A percentile compares a stretch with the other conserved stretches of the same genome.
phyloP scores from a whole-genome alignment of 1,140 invertebrate genomes.

The Drosophila pseudoananassae region DNA sequence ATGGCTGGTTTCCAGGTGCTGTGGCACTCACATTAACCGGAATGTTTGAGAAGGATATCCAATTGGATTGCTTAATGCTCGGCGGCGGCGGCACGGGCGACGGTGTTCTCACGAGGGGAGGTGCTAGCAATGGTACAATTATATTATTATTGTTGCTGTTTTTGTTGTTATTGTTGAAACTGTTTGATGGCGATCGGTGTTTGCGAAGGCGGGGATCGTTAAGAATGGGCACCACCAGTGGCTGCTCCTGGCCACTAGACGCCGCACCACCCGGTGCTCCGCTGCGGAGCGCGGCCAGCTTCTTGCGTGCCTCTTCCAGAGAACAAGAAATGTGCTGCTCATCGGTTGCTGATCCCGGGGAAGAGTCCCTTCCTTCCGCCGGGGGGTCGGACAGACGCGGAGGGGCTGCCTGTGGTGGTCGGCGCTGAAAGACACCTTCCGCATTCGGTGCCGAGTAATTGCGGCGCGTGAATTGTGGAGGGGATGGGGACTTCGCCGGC shows the following conservation, averaged over 20 bases:
- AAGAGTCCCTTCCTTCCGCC: no score
- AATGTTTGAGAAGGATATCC: not conserved
- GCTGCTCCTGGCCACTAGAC: not conserved
- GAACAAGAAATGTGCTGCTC: not conserved
- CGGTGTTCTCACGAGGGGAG: not conserved
- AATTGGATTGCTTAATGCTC: constrained; percentile 6
- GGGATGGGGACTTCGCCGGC: not conserved
- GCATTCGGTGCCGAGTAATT: not conserved
- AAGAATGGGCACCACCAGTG: constrained; percentile 25
- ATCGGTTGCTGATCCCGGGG: not conserved
- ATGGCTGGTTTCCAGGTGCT: not conserved
- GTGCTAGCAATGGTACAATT: not conserved
- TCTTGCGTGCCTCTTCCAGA: constrained; percentile 62
- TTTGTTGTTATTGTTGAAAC: not conserved
- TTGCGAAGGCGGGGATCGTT: constrained; percentile 62
- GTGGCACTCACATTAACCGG: not conserved
- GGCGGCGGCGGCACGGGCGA: constrained; percentile 29
- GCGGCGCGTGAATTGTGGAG: not conserved
- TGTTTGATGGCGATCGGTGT: not conserved
- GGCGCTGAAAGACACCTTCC: no score
- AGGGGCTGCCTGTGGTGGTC: not conserved
- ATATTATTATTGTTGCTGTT: not conserved
- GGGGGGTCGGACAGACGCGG: not conserved
- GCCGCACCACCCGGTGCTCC: not conserved
- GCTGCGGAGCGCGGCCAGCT: constrained; percentile 44